Evolutionary conservation across 2,113 vertebrate genomes (phyloP), one percentile per base, ranked within the genome.

Genomic region (Scartelaos histophorus): DNA sequence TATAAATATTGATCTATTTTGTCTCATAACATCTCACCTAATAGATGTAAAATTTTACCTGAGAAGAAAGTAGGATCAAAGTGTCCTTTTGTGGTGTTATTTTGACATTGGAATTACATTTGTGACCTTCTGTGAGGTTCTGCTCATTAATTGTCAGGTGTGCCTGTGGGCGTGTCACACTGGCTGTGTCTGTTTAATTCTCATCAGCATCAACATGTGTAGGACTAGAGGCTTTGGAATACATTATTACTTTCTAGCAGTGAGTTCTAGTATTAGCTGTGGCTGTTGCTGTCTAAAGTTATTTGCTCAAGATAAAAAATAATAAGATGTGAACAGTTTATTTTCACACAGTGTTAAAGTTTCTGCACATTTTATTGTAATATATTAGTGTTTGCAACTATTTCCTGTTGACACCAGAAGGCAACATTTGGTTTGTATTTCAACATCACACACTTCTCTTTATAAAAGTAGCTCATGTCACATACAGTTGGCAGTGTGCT

Each of bases 11-110:
- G 38, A 43, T 43, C 38, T 43, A 47, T 13, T 6, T 7, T 7
- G 3, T 34, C 56, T 24, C 21, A 25, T 0, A 29, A 60, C 22
- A 60, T 13, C 5, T 15, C 21, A 58, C 25, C 7, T 61, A 16
- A 21, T n/a, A 38, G 12, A 43, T 64, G 16, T 61, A 1, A 64
- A n/a, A n/a, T 38, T 69, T 83, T 60, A 89, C 88, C 81, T 64
- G n/a, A 0, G 17, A 19, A 13, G 25, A 53, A 34, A 71, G 56
- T n/a, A 7, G 17, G 17, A n/a, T 19, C 16, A 35, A 62, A 62
- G 3, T 62, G 13, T 0, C 24, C 7, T 64, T 34, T 29, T 17
- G 17, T 21, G 10, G 13, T 25, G 22, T 43, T n/a, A 12, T 43
- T 64, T 64, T 43, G 25, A 9, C 29, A 29, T 7, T 43, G 19